These are phyloP conservation scores for Ageneiosus marmoratus DNA, from an alignment of 2,113 vertebrate species.

Conservation along the genomic window DNA sequence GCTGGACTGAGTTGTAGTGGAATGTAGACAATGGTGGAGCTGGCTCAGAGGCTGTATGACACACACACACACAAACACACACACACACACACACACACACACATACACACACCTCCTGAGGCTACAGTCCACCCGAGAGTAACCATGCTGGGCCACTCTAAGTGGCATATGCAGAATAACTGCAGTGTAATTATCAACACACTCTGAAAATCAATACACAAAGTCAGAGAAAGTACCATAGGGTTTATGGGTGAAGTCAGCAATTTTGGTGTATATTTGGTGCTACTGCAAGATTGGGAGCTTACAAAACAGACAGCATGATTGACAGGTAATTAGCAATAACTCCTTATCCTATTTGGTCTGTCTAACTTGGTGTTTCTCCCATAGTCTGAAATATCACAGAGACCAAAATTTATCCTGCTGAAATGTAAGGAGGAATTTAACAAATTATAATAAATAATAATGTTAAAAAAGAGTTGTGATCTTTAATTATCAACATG, in stretches of 20 bases:
- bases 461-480: too few relatives aligned
- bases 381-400: not conserved
- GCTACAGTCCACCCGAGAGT: not conserved
- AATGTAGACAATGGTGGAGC: not conserved
- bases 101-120: too few relatives aligned
- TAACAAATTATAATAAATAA: too few relatives aligned
- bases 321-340: slow-evolving; percentile 4
- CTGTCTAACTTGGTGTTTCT: not conserved
- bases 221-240: not conserved
- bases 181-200: slow-evolving; percentile 6
- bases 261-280: not conserved
- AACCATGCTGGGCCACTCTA: not conserved
- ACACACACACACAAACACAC: too few relatives aligned
- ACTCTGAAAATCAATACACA: not conserved
- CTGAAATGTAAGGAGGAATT: not conserved
- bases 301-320: not conserved
- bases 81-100: too few relatives aligned
- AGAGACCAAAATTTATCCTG: not conserved
- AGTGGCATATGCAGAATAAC: not conserved
- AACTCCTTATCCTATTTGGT: not conserved
- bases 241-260: slow-evolving; percentile 2
- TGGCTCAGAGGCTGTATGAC: not conserved
- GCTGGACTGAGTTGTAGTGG: not conserved
- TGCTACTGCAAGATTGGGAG: not conserved
- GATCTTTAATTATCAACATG: not conserved